Conservation (phyloP, 2,113 vertebrate genomes). For the Lichenostomus cassidix region DNA sequence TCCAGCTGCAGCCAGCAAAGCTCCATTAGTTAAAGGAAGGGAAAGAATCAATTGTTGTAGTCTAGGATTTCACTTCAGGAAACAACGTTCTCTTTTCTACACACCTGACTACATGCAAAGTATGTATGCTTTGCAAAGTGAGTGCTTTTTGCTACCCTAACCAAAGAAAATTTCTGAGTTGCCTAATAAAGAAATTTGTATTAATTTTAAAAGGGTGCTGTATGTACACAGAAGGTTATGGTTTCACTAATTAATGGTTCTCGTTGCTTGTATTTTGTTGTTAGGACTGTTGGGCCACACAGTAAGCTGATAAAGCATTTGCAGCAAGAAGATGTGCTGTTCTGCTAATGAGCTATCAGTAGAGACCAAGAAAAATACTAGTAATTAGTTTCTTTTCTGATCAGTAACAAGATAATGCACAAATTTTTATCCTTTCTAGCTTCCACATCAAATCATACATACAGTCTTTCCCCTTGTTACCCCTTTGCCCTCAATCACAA, state of each 20-base stretch:
- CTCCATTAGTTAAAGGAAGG: conserved; percentile 35
- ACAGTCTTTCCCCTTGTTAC: neutral
- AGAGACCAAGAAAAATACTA: neutral
- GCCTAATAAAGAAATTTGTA: neutral
- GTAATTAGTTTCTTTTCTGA: neutral
- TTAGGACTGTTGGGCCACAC: neutral
- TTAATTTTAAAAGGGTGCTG: conserved; percentile 33
- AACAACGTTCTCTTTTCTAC: neutral
- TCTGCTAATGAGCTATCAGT: conserved; percentile 27
- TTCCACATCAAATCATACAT: neutral
- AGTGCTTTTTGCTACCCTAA: neutral
- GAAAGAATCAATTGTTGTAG: neutral
- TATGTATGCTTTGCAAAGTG: neutral
- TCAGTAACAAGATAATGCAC: neutral
- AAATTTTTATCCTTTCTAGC: neutral
- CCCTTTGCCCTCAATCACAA: neutral
- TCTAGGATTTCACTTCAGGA: neutral
- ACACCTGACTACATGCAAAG: neutral
- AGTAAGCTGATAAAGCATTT: conserved; percentile 1
- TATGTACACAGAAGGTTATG: conserved; percentile 10
- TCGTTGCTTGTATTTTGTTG: conserved; percentile 10
- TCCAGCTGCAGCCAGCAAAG: conserved; percentile 38
- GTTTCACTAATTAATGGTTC: neutral
- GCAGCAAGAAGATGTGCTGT: neutral
- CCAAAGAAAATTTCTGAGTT: neutral